Percentiles rank a stretch among this genome's conserved stretches.
Conservation (phyloP, 2,888 invertebrate genomes). For the Tenthredo scrophulariae region DNA sequence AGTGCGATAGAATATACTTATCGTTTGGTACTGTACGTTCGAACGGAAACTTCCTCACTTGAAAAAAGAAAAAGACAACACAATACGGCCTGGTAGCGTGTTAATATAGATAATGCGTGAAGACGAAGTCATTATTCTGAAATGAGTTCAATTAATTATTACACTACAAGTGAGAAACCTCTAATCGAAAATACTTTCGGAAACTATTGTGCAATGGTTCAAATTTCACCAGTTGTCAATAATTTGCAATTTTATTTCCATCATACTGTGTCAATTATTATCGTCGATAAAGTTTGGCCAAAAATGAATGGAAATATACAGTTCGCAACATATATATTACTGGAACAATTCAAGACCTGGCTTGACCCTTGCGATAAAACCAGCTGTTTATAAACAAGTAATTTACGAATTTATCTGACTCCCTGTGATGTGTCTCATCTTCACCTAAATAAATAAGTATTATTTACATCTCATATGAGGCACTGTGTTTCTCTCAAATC, state of each 20-base stretch:
- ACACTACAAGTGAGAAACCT: not conserved
- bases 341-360: not conserved
- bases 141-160: not conserved
- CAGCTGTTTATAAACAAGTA: not conserved
- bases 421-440: not conserved
- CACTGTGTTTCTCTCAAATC: not conserved
- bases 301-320: not conserved
- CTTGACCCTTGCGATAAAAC: not conserved
- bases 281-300: not conserved
- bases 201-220: not conserved
- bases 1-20: not conserved
- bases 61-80: not conserved
- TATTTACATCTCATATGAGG: not conserved
- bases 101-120: constrained; percentile 1
- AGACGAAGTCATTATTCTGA: not conserved
- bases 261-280: not conserved
- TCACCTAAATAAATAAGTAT: not conserved
- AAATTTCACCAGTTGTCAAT: not conserved
- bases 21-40: not conserved
- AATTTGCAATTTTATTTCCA: not conserved
- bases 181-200: not conserved
- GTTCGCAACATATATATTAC: not conserved
- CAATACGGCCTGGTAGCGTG: not conserved
- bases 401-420: not conserved
- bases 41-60: constrained; percentile 13